Conservation (phyloP, 2,888 invertebrate species). For the Galeruca laticollis region DNA sequence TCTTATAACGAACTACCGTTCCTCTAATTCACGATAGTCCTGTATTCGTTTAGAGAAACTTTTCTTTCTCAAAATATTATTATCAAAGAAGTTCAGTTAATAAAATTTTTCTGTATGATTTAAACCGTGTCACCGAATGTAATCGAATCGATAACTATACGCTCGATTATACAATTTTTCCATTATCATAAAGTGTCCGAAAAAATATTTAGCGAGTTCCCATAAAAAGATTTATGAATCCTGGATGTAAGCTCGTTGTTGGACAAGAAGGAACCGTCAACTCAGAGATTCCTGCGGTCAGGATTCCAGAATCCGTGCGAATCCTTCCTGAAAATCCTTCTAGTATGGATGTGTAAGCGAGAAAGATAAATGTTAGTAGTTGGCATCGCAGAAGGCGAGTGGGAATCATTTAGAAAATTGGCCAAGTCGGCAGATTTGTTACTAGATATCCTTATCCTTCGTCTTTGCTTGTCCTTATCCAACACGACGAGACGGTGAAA, state of each 20-base stretch:
- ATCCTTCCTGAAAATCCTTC: slow-evolving; percentile 29
- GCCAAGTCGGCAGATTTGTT: slow-evolving; percentile 41
- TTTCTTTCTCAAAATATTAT: too few species aligned
- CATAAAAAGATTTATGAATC: slow-evolving; percentile 26
- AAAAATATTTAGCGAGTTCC: neutral
- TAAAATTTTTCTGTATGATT: too few species aligned
- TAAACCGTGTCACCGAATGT: too few species aligned
- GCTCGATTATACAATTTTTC: neutral
- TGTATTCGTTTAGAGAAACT: too few species aligned
- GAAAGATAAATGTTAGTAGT: slow-evolving; percentile 33
- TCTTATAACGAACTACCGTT: too few species aligned
- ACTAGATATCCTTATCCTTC: slow-evolving; percentile 37
- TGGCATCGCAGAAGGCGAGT: slow-evolving; percentile 34
- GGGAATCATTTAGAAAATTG: slow-evolving; percentile 41
- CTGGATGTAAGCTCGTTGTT: slow-evolving; percentile 21
- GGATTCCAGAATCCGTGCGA: slow-evolving; percentile 28
- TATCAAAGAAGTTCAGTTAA: too few species aligned
- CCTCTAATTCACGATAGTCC: too few species aligned
- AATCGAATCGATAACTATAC: neutral
- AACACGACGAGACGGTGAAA: slow-evolving; percentile 11
- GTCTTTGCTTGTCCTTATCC: slow-evolving; percentile 21
- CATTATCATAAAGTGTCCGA: neutral
- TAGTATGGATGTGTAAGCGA: slow-evolving; percentile 24
- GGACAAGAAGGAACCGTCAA: slow-evolving; percentile 24
- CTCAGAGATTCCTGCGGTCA: slow-evolving; percentile 27